Base-by-base conservation (phyloP, 2,797 vertebrate species). In the Acridotheres tristis region DNA sequence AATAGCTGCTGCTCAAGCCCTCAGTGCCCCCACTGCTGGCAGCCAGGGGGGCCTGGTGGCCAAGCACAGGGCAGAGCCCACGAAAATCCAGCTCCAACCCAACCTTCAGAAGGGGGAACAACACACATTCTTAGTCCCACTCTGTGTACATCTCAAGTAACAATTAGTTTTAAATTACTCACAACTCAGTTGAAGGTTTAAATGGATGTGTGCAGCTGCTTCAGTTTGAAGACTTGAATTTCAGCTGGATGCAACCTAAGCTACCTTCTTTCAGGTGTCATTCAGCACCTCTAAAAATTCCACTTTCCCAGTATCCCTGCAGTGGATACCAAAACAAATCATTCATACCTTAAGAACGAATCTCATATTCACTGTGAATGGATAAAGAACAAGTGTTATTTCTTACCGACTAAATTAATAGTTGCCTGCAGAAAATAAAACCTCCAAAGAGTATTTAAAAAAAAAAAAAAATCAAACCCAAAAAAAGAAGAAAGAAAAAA, bases 161-260 rank as follows among this genome's bases (percentile, higher is more conserved):
- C 93, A 95, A 96, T 96, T 85, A 96, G 93, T 91, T 94, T 97
- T 83, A 94, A 96, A 96, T 96, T 94, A 88, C 88, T 67, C 59
- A 54, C 80, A 82, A 89, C 73, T 91, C 86, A 61, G 80, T 92
- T 91, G 89, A 90, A 95, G 94, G 85, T 96, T 95, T 93, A 84
- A 93, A 55, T 0, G 25, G 72, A 86, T 90, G 61, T 67, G 53
- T 88, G 73, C 67, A 95, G 85, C 81, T 93, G 91, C 68, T 88
- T 95, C 91, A 89, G 48, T 94, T 59, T 55, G 10, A 73, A 80
- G 63, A 63, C 27, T 58, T 45, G 38, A 74, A 65, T 92, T 92
- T 95, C 84, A 87, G 18, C 30, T 1, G 16, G 59, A 22, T 2
- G 25, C 69, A 92, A 84, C 20, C 45, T 0, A 1, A 95, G 83